Conservation (phyloP, 2,113 vertebrate species). For the Boulengeromyrus knoepffleri region DNA sequence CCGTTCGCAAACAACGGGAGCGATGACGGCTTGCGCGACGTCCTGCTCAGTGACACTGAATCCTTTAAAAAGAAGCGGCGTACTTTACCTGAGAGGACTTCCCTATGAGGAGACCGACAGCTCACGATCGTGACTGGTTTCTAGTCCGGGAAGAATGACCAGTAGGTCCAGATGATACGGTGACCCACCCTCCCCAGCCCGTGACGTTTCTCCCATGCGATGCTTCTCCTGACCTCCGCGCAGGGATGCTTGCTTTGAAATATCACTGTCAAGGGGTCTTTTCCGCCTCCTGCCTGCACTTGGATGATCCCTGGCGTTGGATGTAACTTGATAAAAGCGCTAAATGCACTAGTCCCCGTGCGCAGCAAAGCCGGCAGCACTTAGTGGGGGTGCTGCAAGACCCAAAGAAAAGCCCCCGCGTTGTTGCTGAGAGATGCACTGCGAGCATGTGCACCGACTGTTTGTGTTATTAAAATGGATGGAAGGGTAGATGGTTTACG, state of each 20-base stretch:
- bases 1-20: not conserved
- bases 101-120: slow-evolving; percentile 2
- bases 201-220: not conserved
- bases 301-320: not conserved
- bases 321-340: not conserved
- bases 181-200: not conserved
- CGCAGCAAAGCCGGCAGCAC: not conserved
- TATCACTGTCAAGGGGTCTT: not conserved
- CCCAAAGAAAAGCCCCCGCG: not conserved
- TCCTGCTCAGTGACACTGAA: not conserved
- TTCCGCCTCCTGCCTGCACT: not conserved
- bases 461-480: not conserved
- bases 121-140: not conserved
- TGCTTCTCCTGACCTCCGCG: not conserved
- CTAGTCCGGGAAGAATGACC: not conserved
- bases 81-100: slow-evolving; percentile 22
- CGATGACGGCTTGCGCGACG: not conserved
- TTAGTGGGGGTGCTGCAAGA: not conserved
- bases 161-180: not conserved
- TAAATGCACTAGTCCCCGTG: not conserved
- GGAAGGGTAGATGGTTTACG: not conserved
- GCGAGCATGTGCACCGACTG: not conserved
- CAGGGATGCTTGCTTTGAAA: not conserved
- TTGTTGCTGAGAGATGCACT: not conserved
- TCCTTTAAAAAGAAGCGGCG: not conserved